phyloP scores from a whole-genome alignment of 1,140 invertebrate genomes.

The Sycophila sp. region DNA sequence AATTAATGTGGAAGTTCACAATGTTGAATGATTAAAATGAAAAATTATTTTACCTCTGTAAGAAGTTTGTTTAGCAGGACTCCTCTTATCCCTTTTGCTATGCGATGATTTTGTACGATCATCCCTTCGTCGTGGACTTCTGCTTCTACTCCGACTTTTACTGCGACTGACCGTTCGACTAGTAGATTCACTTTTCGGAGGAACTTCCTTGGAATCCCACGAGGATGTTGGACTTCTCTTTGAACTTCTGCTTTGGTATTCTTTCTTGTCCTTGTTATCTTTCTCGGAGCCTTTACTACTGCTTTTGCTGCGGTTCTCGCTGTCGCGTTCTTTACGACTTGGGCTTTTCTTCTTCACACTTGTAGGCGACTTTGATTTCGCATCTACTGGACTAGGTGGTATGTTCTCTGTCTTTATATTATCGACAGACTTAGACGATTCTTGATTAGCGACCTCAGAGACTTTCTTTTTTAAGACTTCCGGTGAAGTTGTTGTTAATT shows the following conservation, averaged over 20 bases:
- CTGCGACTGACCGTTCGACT: slow-evolving; percentile 49
- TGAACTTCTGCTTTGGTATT: slow-evolving; percentile 45
- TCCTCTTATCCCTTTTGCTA: slow-evolving; percentile 47
- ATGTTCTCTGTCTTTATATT: slow-evolving; percentile 6
- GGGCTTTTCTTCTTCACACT: slow-evolving; percentile 46
- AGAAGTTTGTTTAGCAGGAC: slow-evolving; percentile 45
- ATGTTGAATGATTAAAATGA: neutral
- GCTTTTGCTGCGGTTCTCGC: slow-evolving; percentile 45
- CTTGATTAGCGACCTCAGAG: neutral
- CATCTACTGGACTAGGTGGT: slow-evolving; percentile 31
- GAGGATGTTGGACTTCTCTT: slow-evolving; percentile 48
- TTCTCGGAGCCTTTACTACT: slow-evolving; percentile 29
- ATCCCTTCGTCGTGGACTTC: slow-evolving; percentile 55
- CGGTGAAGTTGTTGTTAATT: slow-evolving; percentile 26
- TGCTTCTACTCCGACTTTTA: slow-evolving; percentile 57
- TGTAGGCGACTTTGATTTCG: slow-evolving; percentile 34
- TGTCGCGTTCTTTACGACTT: slow-evolving; percentile 42
- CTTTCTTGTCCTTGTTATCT: slow-evolving; percentile 48
- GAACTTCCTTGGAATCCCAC: slow-evolving; percentile 49
- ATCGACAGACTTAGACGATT: slow-evolving; percentile 20
- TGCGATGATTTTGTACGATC: slow-evolving; percentile 38
- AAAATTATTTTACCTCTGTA: slow-evolving; percentile 47
- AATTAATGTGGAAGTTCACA: neutral
- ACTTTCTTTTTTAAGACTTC: slow-evolving; percentile 26
- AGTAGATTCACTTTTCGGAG: slow-evolving; percentile 30